Percentiles rank a stretch among this genome's conserved stretches.
These are phyloP conservation scores for Dicerorhinus sumatrensis DNA, from an alignment of 2,113 vertebrate genomes.

Conservation along the genomic window DNA sequence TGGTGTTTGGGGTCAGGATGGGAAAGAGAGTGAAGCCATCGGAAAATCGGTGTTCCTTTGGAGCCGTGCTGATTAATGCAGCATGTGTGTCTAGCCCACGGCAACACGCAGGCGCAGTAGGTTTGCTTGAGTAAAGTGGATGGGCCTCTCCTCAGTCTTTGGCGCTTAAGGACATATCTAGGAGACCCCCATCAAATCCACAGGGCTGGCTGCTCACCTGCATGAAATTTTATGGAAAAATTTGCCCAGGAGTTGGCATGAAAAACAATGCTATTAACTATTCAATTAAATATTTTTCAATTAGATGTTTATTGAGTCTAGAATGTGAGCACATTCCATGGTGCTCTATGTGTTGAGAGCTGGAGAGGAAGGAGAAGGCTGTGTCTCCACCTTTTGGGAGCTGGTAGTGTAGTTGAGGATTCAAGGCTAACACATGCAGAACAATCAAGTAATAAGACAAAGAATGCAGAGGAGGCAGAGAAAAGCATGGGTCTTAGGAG, in stretches of 20 bases:
- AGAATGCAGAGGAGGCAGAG: neutral
- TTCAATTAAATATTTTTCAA: neutral
- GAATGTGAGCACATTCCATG: neutral
- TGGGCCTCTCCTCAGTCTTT: neutral
- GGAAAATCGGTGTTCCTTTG: neutral
- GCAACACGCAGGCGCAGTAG: neutral
- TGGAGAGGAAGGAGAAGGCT: neutral
- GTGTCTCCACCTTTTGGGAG: neutral
- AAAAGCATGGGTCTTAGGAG: neutral
- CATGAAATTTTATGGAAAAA: slow-evolving; percentile 21
- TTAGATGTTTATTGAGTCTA: neutral
- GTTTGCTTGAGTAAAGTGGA: slow-evolving; percentile 5
- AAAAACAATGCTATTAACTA: slow-evolving; percentile 32
- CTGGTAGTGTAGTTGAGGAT: neutral
- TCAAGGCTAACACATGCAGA: neutral
- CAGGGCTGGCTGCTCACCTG: neutral
- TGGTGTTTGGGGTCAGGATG: neutral
- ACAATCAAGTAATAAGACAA: neutral
- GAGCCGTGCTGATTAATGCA: neutral
- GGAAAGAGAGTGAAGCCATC: neutral
- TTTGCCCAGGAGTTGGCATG: neutral
- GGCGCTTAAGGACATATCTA: neutral
- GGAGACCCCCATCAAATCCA: neutral
- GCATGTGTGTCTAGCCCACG: neutral
- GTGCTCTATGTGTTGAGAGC: neutral